phyloP scores from a whole-genome alignment of 1,140 invertebrate species.

The Microplitis demolitor region DNA sequence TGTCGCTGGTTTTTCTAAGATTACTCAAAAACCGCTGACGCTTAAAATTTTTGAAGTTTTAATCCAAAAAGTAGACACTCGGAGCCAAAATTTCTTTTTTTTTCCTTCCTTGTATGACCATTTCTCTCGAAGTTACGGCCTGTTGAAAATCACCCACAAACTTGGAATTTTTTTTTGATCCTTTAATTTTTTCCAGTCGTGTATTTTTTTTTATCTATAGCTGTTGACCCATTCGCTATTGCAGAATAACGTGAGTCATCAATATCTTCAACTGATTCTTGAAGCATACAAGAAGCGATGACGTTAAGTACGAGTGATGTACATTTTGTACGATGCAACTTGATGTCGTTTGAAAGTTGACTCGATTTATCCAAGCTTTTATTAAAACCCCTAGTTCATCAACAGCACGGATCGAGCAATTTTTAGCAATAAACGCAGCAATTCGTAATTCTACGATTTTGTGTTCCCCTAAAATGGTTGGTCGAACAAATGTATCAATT shows the following conservation, averaged over 20 bases:
- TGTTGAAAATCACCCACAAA: too few relatives aligned
- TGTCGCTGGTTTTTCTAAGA: too few relatives aligned
- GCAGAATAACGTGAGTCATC: conserved; percentile 14
- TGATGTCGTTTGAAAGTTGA: background rate
- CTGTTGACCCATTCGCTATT: conserved; percentile 25
- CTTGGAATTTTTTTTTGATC: too few relatives aligned
- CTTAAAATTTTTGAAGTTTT: too few relatives aligned
- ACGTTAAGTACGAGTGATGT: conserved; percentile 19
- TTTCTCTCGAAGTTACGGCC: too few relatives aligned
- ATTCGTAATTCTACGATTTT: conserved; percentile 15
- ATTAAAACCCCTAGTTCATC: conserved; percentile 2
- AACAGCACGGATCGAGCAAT: background rate
- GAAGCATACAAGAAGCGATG: conserved; percentile 17
- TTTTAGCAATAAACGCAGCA: background rate
- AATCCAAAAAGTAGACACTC: too few relatives aligned
- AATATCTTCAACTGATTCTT: conserved; percentile 19
- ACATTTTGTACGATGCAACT: conserved; percentile 10
- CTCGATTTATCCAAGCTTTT: background rate
- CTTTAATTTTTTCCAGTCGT: too few relatives aligned
- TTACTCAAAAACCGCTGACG: too few relatives aligned
- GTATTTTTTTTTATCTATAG: conserved; percentile 25
- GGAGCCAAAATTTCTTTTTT: too few relatives aligned
- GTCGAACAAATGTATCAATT: too few relatives aligned
- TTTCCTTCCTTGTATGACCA: too few relatives aligned
- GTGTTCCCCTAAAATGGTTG: background rate